These are phyloP conservation scores for Leptestheria dahalacensis DNA, from an alignment of 1,140 invertebrate species.

Conservation along the genomic window DNA sequence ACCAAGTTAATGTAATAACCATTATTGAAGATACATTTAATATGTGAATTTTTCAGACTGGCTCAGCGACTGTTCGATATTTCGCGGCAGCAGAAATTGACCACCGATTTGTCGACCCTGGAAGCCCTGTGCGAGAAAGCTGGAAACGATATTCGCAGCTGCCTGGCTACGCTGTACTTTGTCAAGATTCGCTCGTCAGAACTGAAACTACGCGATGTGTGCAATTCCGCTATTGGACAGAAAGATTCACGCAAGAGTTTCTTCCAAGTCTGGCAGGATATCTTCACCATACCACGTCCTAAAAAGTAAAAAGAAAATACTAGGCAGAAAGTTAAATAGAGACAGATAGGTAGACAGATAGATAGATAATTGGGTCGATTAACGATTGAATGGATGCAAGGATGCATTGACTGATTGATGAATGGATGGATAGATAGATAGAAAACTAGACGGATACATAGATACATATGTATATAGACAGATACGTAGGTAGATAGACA, in stretches of 20 bases:
- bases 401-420: no score
- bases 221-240: conserved; percentile 52
- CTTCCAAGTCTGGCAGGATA: conserved; percentile 61
- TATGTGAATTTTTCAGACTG: conserved; percentile 33
- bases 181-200: conserved; percentile 34
- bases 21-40: conserved; percentile 1
- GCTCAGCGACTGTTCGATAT: conserved; percentile 52
- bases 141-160: conserved; percentile 73
- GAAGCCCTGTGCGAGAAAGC: conserved; percentile 61
- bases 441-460: no score
- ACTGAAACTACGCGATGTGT: conserved; percentile 46
- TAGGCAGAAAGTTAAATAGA: no score
- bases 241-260: conserved; percentile 75
- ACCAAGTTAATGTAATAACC: not conserved
- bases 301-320: conserved; percentile 19
- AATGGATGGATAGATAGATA: no score
- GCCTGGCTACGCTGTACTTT: conserved; percentile 72
- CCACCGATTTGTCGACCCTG: conserved; percentile 50
- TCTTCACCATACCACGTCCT: conserved; percentile 48
- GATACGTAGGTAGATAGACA: no score
- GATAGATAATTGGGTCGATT: no score
- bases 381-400: no score
- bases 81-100: conserved; percentile 45
- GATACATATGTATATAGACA: no score
- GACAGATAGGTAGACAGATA: no score